Percentiles rank a stretch among this genome's conserved stretches.
phyloP scores from a whole-genome alignment of 2,113 vertebrate genomes.

The Gobio gobio region DNA sequence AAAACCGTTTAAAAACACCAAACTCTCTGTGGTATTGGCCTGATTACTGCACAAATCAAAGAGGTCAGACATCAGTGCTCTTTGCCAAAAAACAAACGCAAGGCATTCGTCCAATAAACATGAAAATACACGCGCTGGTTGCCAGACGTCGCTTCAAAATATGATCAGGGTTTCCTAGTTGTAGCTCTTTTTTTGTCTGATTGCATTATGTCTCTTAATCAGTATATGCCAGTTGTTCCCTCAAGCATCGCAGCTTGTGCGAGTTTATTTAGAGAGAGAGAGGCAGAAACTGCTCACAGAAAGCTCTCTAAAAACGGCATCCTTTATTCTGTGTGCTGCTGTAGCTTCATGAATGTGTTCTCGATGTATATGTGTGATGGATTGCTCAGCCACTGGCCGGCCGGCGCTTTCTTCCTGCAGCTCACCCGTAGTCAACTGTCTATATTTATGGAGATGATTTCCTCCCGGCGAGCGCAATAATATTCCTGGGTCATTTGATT shows the following conservation, averaged over 20 bases:
- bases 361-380: background rate
- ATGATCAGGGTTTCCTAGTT: conserved; percentile 10
- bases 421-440: background rate
- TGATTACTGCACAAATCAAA: background rate
- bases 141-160: background rate
- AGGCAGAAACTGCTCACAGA: background rate
- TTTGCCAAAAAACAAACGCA: conserved; percentile 11
- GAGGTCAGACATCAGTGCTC: conserved; percentile 13
- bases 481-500: conserved; percentile 7
- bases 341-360: background rate
- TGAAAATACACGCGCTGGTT: background rate
- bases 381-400: background rate
- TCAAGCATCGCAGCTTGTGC: background rate
- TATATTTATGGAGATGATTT: conserved; percentile 40
- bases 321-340: background rate
- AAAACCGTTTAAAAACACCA: background rate
- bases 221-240: conserved; percentile 25
- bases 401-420: background rate
- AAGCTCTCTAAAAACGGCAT: background rate
- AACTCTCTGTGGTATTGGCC: background rate
- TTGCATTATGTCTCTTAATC: conserved; percentile 26
- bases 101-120: conserved; percentile 22
- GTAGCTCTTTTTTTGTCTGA: conserved; percentile 1
- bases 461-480: conserved; percentile 16
- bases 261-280: background rate